Percentiles rank a stretch among this genome's conserved stretches.
These are phyloP conservation scores for Eptatretus atami DNA, from an alignment of 2,797 vertebrate species.

Conservation along the genomic window DNA sequence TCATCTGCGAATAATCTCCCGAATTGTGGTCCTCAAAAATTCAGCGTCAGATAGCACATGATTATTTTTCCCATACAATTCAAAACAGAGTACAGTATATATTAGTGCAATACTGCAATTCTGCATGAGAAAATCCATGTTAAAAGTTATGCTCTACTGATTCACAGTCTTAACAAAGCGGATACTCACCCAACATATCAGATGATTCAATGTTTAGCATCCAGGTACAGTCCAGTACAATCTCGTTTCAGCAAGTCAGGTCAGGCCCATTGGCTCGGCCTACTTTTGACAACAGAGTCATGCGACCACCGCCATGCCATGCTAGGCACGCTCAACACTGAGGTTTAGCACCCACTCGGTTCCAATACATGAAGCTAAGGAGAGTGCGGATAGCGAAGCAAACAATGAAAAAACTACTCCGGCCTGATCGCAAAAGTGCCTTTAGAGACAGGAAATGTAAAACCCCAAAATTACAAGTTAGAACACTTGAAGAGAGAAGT, in stretches of 20 bases:
- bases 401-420: background rate
- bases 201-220: constrained; percentile 93
- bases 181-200: constrained; percentile 54
- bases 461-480: background rate
- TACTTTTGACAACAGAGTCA: constrained; percentile 57
- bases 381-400: background rate
- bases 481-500: too few species aligned
- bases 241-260: constrained; percentile 64
- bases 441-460: background rate
- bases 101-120: too few species aligned
- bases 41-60: background rate
- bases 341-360: constrained; percentile 89
- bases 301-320: constrained; percentile 69
- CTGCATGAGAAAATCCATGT: too few species aligned
- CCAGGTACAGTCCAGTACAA: constrained; percentile 91
- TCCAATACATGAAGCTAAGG: constrained; percentile 92
- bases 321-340: constrained; percentile 62
- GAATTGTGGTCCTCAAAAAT: constrained; percentile 38
- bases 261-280: constrained; percentile 77
- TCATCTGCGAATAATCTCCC: constrained; percentile 78
- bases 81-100: too few species aligned
- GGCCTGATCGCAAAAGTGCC: background rate
- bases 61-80: background rate
- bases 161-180: constrained; percentile 2
- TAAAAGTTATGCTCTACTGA: background rate